Base-by-base conservation (phyloP, 2,888 invertebrate species). In the Xestia sexstrigata region DNA sequence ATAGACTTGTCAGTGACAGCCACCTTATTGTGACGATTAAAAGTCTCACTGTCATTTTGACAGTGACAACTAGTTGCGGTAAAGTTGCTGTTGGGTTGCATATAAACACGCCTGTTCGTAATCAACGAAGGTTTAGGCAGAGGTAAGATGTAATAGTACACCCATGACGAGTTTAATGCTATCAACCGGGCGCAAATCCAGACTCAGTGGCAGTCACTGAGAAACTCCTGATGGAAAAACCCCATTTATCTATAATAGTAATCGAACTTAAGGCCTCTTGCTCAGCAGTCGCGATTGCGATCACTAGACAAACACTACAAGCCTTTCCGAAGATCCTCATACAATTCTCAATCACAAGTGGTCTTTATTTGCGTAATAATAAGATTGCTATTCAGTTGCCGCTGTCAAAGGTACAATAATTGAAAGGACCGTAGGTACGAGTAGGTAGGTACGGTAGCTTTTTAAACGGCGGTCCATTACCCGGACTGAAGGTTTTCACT, bases 381-480 rank as follows among this genome's bases (percentile, higher is more conserved):
- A 65, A 17, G n/a, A 42, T 42, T 9, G 15, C n/a, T 4, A 45
- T 17, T 42, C 4, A 65, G n/a, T 42, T 42, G n/a, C 17, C n/a
- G 42, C 42, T 26, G n/a, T 17, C 17, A 26, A 1, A 65, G 65
- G 65, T 26, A 65, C 42, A 15, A 8, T 45, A 26, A 26, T 13
- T 45, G 13, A 9, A 1, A 42, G 8, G 65, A 65, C 65, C 17
- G 42, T 42, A n/a, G 62, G 60, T 42, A 42, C 1, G 20, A 20
- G 63, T 45, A 58, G 60, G 65, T 66, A 78, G 39, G 49, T 76
- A 70, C 62, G 62, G 79, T 78, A 66, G 87, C 84, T 88, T 87
- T 88, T 86, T 89, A 87, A 88, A 84, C 74, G 76, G 47, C 30
- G 68, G 76, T 88, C 87, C 87, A 88, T 88, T 88, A 88, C 75